Conservation (phyloP, 2,888 invertebrate genomes). For the Drosophila borealis region DNA sequence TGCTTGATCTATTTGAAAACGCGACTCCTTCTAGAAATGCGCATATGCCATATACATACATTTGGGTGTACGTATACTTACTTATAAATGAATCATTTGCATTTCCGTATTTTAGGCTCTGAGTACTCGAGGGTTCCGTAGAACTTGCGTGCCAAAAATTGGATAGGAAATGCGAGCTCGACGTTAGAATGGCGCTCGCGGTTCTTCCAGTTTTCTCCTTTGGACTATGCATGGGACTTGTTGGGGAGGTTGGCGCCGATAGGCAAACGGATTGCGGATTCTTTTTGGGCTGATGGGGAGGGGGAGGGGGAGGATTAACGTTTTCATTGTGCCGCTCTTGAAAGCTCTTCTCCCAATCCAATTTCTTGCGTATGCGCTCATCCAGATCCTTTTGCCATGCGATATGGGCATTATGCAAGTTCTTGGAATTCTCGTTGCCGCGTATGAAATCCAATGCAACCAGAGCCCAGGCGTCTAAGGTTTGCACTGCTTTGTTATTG, state of each 20-base stretch:
- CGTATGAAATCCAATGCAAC: conserved; percentile 86
- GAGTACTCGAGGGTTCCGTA: conserved; percentile 81
- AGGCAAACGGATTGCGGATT: conserved; percentile 27
- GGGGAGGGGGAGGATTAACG: too few relatives aligned
- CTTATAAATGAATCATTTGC: conserved; percentile 32
- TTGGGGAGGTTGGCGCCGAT: conserved; percentile 78
- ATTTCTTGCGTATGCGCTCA: conserved; percentile 71
- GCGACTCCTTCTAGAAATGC: not conserved
- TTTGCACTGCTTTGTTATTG: conserved; percentile 91
- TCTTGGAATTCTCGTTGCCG: conserved; percentile 69
- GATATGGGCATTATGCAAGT: conserved; percentile 74
- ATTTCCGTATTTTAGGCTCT: conserved; percentile 37
- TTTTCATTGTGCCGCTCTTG: conserved; percentile 3
- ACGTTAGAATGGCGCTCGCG: conserved; percentile 84
- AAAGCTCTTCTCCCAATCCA: conserved; percentile 68
- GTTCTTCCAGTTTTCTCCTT: conserved; percentile 35
- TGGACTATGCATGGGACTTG: conserved; percentile 17
- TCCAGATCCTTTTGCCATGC: conserved; percentile 76
- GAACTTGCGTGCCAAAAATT: conserved; percentile 87
- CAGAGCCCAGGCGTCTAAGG: conserved; percentile 91
- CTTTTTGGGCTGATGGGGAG: not conserved
- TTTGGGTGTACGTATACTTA: conserved; percentile 41
- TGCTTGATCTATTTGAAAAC: too few relatives aligned
- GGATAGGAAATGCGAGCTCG: conserved; percentile 88
- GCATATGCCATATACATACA: not conserved